These are phyloP conservation scores for Adoxophyes honmai DNA, from an alignment of 1,140 invertebrate species.

Conservation along the genomic window DNA sequence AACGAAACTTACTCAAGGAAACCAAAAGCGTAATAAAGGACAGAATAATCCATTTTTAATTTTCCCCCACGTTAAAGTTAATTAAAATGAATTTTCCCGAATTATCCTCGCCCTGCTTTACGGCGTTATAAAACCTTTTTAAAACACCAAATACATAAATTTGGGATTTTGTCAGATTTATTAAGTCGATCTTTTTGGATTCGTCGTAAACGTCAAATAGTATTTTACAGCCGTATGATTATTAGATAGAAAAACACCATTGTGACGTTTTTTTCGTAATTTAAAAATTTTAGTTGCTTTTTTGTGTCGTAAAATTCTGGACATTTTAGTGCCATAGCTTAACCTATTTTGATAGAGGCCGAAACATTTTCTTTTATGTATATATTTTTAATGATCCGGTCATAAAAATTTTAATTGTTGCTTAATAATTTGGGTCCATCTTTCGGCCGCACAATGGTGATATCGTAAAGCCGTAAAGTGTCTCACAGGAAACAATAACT, in stretches of 20 bases:
- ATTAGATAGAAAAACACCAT: slow-evolving; percentile 35
- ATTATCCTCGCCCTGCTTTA: slow-evolving; percentile 45
- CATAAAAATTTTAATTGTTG: slow-evolving; percentile 59
- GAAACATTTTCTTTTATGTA: slow-evolving; percentile 41
- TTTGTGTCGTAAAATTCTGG: slow-evolving; percentile 46
- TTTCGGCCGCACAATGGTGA: slow-evolving; percentile 40
- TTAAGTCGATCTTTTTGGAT: slow-evolving; percentile 62
- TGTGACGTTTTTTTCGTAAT: slow-evolving; percentile 33
- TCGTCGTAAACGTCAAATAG: slow-evolving; percentile 63
- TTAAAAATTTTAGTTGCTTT: slow-evolving; percentile 44
- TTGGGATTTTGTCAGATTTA: slow-evolving; percentile 64
- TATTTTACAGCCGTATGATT: slow-evolving; percentile 54
- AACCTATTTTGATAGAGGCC: slow-evolving; percentile 46
- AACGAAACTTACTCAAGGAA: not conserved
- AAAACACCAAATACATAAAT: slow-evolving; percentile 52
- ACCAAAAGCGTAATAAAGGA: not conserved
- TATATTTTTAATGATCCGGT: slow-evolving; percentile 43
- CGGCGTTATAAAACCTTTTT: slow-evolving; percentile 51
- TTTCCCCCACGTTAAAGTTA: slow-evolving; percentile 33
- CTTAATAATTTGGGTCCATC: slow-evolving; percentile 48
- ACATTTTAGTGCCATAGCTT: slow-evolving; percentile 43
- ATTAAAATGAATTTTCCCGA: slow-evolving; percentile 57
- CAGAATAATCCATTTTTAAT: slow-evolving; percentile 15
- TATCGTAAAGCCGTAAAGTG: slow-evolving; percentile 34
- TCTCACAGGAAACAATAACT: slow-evolving; percentile 33